phyloP scores from a whole-genome alignment of 2,113 vertebrate species.

The Addax nasomaculatus region DNA sequence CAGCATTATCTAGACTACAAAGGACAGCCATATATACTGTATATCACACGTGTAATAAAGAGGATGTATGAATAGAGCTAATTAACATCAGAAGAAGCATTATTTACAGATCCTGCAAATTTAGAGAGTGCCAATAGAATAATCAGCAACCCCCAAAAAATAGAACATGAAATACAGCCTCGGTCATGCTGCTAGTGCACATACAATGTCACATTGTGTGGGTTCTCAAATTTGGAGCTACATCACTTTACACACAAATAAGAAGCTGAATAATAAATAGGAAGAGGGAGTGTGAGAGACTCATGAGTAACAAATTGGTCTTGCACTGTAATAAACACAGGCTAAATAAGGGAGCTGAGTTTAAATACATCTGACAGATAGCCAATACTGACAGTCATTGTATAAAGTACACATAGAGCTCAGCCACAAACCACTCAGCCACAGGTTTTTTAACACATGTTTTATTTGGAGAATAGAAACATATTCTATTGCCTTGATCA shows the following conservation, averaged over 20 bases:
- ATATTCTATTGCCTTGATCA: slow-evolving; percentile 52
- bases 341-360: slow-evolving; percentile 19
- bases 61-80: slow-evolving; percentile 19
- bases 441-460: not conserved
- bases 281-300: slow-evolving; percentile 9
- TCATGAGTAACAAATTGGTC: slow-evolving; percentile 35
- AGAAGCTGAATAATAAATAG: slow-evolving; percentile 53
- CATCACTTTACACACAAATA: slow-evolving; percentile 26
- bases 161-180: slow-evolving; percentile 29
- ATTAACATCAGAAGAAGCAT: slow-evolving; percentile 45
- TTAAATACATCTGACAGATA: slow-evolving; percentile 30
- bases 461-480: not conserved
- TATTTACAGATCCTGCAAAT: slow-evolving; percentile 35
- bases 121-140: not conserved
- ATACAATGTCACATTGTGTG: slow-evolving; percentile 46
- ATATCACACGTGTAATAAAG: slow-evolving; percentile 28
- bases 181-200: not conserved
- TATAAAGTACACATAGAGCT: not conserved
- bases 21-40: not conserved
- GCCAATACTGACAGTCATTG: not conserved
- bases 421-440: not conserved
- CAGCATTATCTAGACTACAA: not conserved
- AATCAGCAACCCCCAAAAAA: not conserved
- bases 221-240: slow-evolving; percentile 33
- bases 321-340: slow-evolving; percentile 17